Evolutionary conservation across 2,888 invertebrate species (phyloP).

Genomic region (Eupithecia centaureata): DNA sequence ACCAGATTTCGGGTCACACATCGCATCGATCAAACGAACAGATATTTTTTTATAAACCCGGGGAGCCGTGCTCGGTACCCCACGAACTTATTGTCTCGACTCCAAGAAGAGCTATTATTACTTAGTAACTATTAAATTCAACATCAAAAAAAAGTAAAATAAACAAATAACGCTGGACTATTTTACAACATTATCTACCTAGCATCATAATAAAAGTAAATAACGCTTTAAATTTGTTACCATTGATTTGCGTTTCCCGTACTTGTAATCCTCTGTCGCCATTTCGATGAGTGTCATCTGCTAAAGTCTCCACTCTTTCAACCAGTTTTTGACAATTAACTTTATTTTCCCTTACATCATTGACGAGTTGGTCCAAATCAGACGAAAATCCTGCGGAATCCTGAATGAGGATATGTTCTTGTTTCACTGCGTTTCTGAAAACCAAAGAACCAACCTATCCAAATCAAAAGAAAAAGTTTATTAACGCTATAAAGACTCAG

Average conservation of each 20-base stretch:
- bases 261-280: slow-evolving; percentile 76
- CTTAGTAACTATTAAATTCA: too few species aligned
- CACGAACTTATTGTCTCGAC: too few species aligned
- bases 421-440: slow-evolving; percentile 79
- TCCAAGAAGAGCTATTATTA: too few species aligned
- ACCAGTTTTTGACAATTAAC: slow-evolving; percentile 72
- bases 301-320: slow-evolving; percentile 74
- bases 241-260: slow-evolving; percentile 82
- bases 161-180: background rate
- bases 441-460: background rate
- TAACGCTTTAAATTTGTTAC: slow-evolving; percentile 52
- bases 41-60: too few species aligned
- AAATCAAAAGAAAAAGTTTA: background rate
- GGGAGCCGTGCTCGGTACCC: too few species aligned
- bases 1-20: too few species aligned
- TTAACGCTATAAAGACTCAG: too few species aligned
- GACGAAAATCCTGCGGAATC: slow-evolving; percentile 79
- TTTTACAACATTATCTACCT: background rate
- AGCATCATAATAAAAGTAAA: background rate
- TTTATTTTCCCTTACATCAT: slow-evolving; percentile 77
- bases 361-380: slow-evolving; percentile 77
- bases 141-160: too few species aligned
- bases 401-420: slow-evolving; percentile 78
- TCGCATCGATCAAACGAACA: too few species aligned
- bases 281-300: slow-evolving; percentile 72